A percentile compares a stretch with the other conserved stretches of the same genome.
phyloP scores from a whole-genome alignment of 1,140 invertebrate genomes.

The Drosophila navojoa region DNA sequence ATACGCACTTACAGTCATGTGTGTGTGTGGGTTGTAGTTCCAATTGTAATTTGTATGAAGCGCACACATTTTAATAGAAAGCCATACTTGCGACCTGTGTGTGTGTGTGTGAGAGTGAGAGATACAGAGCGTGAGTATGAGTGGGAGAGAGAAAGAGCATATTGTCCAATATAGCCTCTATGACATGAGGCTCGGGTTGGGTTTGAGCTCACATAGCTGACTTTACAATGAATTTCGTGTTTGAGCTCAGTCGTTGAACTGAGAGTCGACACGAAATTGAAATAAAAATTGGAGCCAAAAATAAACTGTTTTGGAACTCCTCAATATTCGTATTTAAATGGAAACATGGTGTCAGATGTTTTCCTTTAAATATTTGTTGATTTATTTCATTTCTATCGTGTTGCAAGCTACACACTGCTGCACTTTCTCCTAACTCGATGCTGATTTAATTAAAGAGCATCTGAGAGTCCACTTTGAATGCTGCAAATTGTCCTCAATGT shows the following conservation, averaged over 20 bases:
- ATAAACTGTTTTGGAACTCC: neutral
- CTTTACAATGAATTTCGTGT: neutral
- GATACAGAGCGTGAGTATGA: slow-evolving; percentile 8
- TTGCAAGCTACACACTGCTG: no score
- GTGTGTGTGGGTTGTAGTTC: slow-evolving; percentile 14
- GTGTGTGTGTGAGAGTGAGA: no score
- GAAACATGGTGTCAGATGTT: neutral
- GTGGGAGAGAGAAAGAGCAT: neutral
- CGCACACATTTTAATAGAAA: slow-evolving; percentile 58
- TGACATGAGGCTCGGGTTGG: neutral
- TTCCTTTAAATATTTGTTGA: neutral
- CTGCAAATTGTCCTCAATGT: no score
- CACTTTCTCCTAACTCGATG: no score
- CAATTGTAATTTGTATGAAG: slow-evolving; percentile 51
- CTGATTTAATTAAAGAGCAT: no score
- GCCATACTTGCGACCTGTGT: slow-evolving; percentile 37
- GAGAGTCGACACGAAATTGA: neutral
- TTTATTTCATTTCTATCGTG: neutral
- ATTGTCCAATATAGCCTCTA: neutral
- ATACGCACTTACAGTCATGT: neutral
- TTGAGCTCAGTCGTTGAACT: neutral
- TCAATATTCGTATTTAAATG: neutral
- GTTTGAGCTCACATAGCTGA: neutral
- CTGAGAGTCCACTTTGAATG: no score
- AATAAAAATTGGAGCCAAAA: no score